Evolutionary conservation across 2,113 vertebrate species (phyloP).

Genomic region (Cryptotis parvus): DNA sequence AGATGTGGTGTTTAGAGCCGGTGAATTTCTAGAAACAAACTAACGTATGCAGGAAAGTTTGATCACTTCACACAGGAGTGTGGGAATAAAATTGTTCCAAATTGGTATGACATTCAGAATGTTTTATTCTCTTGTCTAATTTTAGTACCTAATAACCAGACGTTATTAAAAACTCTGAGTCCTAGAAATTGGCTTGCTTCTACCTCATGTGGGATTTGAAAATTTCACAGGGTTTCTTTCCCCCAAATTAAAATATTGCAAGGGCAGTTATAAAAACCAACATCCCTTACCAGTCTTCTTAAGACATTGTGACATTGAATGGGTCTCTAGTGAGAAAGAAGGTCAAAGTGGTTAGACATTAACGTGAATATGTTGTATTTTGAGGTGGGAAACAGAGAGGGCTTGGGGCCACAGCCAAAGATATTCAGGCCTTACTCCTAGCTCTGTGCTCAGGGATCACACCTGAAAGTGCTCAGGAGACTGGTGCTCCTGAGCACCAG

Average conservation of each 20-base stretch:
- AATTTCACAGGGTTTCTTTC: neutral
- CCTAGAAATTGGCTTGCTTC: neutral
- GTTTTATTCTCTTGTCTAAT: neutral
- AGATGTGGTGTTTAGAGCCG: neutral
- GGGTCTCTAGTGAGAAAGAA: neutral
- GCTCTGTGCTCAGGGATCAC: no score
- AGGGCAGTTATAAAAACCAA: neutral
- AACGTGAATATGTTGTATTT: no score
- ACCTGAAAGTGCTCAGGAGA: no score
- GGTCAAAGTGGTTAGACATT: neutral
- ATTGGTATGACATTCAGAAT: neutral
- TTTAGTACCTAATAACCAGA: neutral
- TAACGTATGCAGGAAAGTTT: neutral
- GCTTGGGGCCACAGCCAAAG: no score
- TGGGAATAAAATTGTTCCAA: neutral
- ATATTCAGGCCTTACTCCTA: no score
- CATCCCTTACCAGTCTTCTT: neutral
- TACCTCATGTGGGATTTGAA: neutral
- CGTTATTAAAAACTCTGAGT: slow-evolving; percentile 11
- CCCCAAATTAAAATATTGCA: slow-evolving; percentile 4
- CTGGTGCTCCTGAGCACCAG: no score
- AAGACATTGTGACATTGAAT: neutral
- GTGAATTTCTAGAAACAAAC: neutral
- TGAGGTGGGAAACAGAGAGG: no score
- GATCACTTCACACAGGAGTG: neutral